Conservation (phyloP, 1,140 invertebrate genomes). For the Linepithema humile region DNA sequence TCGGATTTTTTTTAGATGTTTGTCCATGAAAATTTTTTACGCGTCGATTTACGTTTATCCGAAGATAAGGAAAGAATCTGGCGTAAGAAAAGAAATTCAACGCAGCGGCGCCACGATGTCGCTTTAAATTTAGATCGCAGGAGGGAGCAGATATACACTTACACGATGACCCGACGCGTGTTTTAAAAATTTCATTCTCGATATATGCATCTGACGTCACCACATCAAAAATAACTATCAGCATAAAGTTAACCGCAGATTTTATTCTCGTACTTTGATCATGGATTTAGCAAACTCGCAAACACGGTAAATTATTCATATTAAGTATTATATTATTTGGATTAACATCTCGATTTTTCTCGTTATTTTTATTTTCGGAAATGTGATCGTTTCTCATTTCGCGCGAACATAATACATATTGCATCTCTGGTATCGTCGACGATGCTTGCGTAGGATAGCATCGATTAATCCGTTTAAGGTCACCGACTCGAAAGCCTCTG, state of each 20-base stretch:
- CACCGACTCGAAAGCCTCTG: slow-evolving; percentile 27
- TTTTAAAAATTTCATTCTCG: slow-evolving; percentile 32
- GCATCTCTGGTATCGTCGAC: not conserved
- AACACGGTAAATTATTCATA: too few relatives aligned
- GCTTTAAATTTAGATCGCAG: slow-evolving; percentile 63
- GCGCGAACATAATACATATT: not conserved
- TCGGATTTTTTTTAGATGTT: too few relatives aligned
- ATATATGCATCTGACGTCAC: not conserved
- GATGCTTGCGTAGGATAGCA: slow-evolving; percentile 18
- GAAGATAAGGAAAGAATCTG: slow-evolving; percentile 25
- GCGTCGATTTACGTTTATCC: not conserved
- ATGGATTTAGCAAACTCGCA: not conserved
- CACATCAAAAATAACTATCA: slow-evolving; percentile 41
- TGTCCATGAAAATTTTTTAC: not conserved
- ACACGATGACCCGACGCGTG: not conserved
- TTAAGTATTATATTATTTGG: not conserved
- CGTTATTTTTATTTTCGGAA: not conserved
- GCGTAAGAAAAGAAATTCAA: not conserved
- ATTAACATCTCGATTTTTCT: not conserved
- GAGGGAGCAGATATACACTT: not conserved
- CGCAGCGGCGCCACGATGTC: not conserved
- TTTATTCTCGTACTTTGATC: not conserved
- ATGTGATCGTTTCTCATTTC: not conserved
- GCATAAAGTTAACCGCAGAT: not conserved
- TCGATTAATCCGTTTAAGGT: slow-evolving; percentile 33